Evolutionary conservation across 2,113 vertebrate genomes (phyloP).

Genomic region (Amphiprion percula): DNA sequence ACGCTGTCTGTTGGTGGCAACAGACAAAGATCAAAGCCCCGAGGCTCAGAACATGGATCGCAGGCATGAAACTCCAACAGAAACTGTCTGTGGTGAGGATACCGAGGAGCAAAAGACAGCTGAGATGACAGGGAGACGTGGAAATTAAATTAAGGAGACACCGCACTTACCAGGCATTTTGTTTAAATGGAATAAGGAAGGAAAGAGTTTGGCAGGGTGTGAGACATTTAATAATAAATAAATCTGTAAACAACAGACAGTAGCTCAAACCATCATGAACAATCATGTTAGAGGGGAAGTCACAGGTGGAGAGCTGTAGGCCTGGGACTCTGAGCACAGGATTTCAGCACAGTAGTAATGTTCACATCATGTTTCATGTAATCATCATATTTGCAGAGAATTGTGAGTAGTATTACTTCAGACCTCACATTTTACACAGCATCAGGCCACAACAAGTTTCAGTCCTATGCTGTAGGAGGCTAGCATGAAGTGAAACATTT

Average conservation of each 20-base stretch:
- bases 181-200: constrained; percentile 12
- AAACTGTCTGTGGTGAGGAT: background rate
- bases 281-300: too few species aligned
- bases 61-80: constrained; percentile 11
- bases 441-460: too few species aligned
- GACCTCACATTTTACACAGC: too few species aligned
- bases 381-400: too few species aligned
- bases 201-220: background rate
- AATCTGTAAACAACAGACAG: background rate
- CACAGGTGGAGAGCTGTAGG: too few species aligned
- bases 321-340: too few species aligned
- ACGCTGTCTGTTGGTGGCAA: constrained; percentile 6
- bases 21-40: constrained; percentile 38
- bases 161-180: background rate
- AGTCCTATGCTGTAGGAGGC: too few species aligned
- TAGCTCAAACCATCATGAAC: background rate
- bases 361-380: too few species aligned
- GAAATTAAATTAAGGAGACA: constrained; percentile 18
- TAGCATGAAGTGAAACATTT: too few species aligned
- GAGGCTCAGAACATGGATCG: constrained; percentile 36
- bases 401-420: too few species aligned
- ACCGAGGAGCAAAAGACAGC: background rate
- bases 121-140: background rate
- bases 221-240: constrained; percentile 13
- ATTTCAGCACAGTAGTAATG: too few species aligned